Base-by-base conservation (phyloP, 2,888 invertebrate genomes). In the Sabatieria punctata region DNA sequence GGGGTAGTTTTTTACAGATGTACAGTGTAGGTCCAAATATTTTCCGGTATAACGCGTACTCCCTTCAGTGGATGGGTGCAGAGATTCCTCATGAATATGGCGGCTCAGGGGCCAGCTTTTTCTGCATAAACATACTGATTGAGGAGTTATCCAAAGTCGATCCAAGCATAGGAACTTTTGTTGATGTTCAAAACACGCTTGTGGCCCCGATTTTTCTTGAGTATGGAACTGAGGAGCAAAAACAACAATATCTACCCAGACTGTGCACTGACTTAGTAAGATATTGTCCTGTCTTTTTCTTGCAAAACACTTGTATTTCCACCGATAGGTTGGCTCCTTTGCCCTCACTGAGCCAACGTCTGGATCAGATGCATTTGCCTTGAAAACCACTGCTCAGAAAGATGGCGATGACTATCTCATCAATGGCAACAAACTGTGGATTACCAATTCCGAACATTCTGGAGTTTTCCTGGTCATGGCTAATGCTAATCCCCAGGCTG, bases 361-460 rank as follows among this genome's bases (percentile, higher is more conserved):
- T 1, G 95, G 95, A 2, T 86, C 89, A 0, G 95, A 97, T 67
- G 95, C 95, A 0, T 95, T 95, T 70, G 78, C 89, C 0, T 68
- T 97, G 56, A 89, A 85, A 71, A 91, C 91, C 0, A 77, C 77
- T 1, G 95, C 95, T 1, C 83, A 80, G 64, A 82, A 82, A 64
- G 82, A 88, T 52, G 91, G 89, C 18, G 76, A 78, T 50, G 75
- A 86, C 59, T 93, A 76, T 65, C 65, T 93, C 46, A 74, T 97
- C 52, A 91, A 84, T 66, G 95, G 95, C 39, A 80, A 82, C 15
- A 97, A 95, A 72, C 83, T 89, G 81, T 95, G 95, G 95, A 93
- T 95, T 56, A 88, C 88, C 0, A 91, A 88, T 70, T 85, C 93
- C 0, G 89, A 86, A 62, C 74, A 88, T 43, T 85, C 93, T 47